These are phyloP conservation scores for Diadema setosum DNA, from an alignment of 35 echinoderm and acorn worm genomes.

Conservation along the genomic window DNA sequence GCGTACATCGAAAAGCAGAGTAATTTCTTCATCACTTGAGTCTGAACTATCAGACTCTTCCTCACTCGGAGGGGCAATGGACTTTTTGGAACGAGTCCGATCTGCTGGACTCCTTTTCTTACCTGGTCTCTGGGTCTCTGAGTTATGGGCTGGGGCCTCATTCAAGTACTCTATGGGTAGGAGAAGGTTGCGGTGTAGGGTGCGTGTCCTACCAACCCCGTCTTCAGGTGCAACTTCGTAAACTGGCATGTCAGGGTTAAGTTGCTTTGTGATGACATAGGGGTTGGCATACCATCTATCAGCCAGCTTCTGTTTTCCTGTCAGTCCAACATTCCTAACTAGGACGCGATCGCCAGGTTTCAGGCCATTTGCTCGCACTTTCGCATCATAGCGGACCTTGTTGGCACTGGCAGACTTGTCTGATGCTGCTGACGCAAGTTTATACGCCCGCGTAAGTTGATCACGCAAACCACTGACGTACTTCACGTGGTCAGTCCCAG, in stretches of 20 bases:
- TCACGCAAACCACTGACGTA: neutral
- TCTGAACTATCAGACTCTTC: neutral
- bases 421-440: neutral
- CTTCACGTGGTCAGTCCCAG: neutral
- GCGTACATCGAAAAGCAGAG: neutral
- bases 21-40: neutral
- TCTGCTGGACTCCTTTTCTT: neutral
- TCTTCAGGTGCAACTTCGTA: constrained; percentile 60
- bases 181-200: constrained; percentile 55
- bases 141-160: neutral
- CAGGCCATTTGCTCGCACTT: constrained; percentile 12
- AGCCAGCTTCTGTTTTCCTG: constrained; percentile 76
- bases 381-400: constrained; percentile 47
- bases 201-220: neutral
- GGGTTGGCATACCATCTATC: constrained; percentile 42
- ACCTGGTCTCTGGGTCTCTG: neutral
- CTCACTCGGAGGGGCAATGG: neutral
- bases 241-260: constrained; percentile 26
- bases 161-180: neutral
- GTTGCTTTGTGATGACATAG: constrained; percentile 8
- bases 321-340: constrained; percentile 56
- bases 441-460: neutral
- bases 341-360: constrained; percentile 59
- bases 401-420: neutral
- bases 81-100: no score